phyloP scores from a whole-genome alignment of 2,113 vertebrate species.

The Coryphaenoides rupestris region DNA sequence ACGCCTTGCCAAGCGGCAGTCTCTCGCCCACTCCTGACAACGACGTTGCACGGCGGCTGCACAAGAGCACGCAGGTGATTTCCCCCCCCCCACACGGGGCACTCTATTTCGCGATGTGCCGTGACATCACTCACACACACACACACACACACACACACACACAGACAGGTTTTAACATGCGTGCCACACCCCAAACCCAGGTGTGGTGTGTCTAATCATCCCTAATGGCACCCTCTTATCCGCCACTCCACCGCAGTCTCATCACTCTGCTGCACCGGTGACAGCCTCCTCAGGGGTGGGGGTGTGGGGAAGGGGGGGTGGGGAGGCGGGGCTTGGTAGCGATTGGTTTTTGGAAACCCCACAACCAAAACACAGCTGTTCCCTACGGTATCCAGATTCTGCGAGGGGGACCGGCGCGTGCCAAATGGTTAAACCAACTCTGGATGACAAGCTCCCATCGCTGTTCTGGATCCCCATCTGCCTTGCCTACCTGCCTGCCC shows the following conservation, averaged over 20 bases:
- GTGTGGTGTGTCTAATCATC: slow-evolving; percentile 67
- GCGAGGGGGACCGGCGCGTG: slow-evolving; percentile 39
- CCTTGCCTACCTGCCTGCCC: slow-evolving; percentile 48
- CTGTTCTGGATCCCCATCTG: slow-evolving; percentile 43
- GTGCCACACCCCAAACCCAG: slow-evolving; percentile 11
- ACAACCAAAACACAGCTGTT: slow-evolving; percentile 60
- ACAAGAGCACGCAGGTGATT: slow-evolving; percentile 42
- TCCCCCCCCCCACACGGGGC: slow-evolving; percentile 26
- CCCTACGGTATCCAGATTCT: slow-evolving; percentile 51
- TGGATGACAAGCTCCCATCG: slow-evolving; percentile 60
- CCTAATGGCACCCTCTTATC: slow-evolving; percentile 50
- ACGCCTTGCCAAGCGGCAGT: slow-evolving; percentile 15
- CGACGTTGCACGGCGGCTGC: background rate
- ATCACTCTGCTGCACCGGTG: slow-evolving; percentile 53
- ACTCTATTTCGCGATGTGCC: slow-evolving; percentile 19
- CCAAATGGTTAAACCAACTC: slow-evolving; percentile 67
- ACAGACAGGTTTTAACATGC: background rate
- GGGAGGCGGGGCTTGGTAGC: slow-evolving; percentile 26
- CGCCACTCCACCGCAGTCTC: slow-evolving; percentile 32
- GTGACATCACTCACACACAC: background rate
- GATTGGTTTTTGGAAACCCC: slow-evolving; percentile 31
- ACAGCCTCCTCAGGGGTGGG: slow-evolving; percentile 43
- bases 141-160: background rate
- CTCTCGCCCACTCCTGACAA: background rate
- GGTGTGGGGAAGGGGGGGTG: slow-evolving; percentile 10